These are phyloP conservation scores for Sminthurides aquaticus DNA, from an alignment of 2,888 invertebrate species.

Conservation along the genomic window DNA sequence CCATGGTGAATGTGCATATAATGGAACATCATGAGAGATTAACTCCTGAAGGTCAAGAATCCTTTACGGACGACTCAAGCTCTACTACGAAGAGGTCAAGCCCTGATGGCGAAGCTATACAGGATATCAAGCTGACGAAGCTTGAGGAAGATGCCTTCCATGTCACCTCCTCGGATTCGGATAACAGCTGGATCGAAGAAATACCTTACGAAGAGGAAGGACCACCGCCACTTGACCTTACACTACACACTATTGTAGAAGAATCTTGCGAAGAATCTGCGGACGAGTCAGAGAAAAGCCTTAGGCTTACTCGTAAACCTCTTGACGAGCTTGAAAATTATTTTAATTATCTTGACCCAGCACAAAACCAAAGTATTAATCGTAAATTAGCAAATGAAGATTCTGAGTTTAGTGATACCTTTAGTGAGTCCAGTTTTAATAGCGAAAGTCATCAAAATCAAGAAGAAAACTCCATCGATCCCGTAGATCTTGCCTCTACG, in stretches of 20 bases:
- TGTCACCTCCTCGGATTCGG: constrained; percentile 13
- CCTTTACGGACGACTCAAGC: constrained; percentile 17
- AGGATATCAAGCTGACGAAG: constrained; percentile 7
- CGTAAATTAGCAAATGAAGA: constrained; percentile 42
- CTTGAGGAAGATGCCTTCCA: constrained; percentile 13
- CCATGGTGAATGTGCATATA: background rate
- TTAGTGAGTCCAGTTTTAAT: constrained; percentile 53
- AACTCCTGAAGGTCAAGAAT: constrained; percentile 22
- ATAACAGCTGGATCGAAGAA: constrained; percentile 68
- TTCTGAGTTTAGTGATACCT: constrained; percentile 46
- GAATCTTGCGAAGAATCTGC: constrained; percentile 87
- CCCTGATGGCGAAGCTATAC: constrained; percentile 25
- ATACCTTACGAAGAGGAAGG: constrained; percentile 40
- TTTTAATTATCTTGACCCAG: constrained; percentile 22
- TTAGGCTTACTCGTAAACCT: constrained; percentile 8
- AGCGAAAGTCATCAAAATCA: constrained; percentile 36
- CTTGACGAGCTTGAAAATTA: constrained; percentile 28
- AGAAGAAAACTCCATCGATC: constrained; percentile 53
- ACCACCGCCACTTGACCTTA: constrained; percentile 75
- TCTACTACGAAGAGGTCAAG: constrained; percentile 17
- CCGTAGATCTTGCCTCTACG: constrained; percentile 71
- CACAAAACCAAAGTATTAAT: background rate
- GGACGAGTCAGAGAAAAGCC: constrained; percentile 41
- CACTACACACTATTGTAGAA: constrained; percentile 84
- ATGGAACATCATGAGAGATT: constrained; percentile 19